Conservation (phyloP, 2,113 vertebrate species). For the Scartelaos histophorus region DNA sequence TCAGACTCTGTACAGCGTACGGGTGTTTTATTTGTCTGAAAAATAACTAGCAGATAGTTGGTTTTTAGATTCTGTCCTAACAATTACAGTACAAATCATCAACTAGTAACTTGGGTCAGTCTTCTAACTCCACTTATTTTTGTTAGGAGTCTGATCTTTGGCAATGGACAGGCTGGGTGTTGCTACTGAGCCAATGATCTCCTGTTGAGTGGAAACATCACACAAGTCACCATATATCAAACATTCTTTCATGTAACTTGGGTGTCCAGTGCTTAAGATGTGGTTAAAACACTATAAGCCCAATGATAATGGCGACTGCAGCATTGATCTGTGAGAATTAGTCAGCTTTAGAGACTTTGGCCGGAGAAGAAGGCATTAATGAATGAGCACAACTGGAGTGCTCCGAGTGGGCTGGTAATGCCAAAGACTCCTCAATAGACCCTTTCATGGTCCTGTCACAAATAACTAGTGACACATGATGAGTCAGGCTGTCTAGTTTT, state of each 20-base stretch:
- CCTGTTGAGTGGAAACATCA: too few species aligned
- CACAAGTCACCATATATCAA: too few species aligned
- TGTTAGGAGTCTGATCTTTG: neutral
- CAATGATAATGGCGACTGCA: conserved; percentile 7
- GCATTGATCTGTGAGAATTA: conserved; percentile 28
- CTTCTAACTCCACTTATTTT: neutral
- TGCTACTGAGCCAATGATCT: too few species aligned
- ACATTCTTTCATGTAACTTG: neutral
- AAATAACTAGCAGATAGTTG: neutral
- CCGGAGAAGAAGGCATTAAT: conserved; percentile 24
- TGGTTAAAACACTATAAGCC: neutral
- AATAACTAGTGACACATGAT: conserved; percentile 50
- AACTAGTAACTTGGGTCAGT: neutral
- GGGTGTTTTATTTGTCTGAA: neutral
- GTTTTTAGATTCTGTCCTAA: neutral
- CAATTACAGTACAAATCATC: neutral
- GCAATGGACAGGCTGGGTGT: neutral
- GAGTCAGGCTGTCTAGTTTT: conserved; percentile 57
- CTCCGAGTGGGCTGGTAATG: conserved; percentile 37
- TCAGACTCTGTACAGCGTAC: neutral
- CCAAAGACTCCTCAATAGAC: conserved; percentile 58
- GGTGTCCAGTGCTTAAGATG: neutral
- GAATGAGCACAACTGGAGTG: conserved; percentile 35
- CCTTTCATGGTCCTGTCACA: conserved; percentile 65
- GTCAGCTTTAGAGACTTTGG: conserved; percentile 38